These are phyloP conservation scores for Fregetta grallaria DNA, from an alignment of 2,113 vertebrate genomes.

Conservation along the genomic window DNA sequence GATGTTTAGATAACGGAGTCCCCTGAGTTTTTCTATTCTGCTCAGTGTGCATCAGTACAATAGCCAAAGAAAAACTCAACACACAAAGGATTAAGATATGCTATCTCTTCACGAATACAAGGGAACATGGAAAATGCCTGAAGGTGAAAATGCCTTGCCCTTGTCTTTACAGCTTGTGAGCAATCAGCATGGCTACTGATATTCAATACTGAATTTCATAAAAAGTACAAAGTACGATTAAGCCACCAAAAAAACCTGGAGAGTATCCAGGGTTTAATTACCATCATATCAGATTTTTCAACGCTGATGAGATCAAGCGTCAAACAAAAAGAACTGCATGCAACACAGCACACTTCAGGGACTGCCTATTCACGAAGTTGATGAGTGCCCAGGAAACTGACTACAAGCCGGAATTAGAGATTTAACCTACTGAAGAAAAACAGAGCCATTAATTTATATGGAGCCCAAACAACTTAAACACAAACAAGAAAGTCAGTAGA, in stretches of 20 bases:
- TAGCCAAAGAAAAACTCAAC: background rate
- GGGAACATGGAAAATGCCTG: background rate
- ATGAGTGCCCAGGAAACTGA: background rate
- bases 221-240: background rate
- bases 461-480: background rate
- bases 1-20: slow-evolving; percentile 12
- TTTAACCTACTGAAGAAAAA: background rate
- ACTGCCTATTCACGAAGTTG: background rate
- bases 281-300: background rate
- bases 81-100: background rate
- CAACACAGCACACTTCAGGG: background rate
- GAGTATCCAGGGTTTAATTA: slow-evolving; percentile 38
- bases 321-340: background rate
- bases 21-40: background rate
- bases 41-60: background rate
- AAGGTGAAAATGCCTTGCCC: background rate
- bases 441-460: background rate
- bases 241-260: slow-evolving; percentile 20
- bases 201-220: background rate
- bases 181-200: background rate
- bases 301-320: slow-evolving; percentile 38
- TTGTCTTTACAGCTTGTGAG: background rate
- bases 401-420: background rate
- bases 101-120: background rate
- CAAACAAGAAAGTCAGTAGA: background rate